Conservation (phyloP, 2,888 invertebrate genomes). For the Phortica okadai region DNA sequence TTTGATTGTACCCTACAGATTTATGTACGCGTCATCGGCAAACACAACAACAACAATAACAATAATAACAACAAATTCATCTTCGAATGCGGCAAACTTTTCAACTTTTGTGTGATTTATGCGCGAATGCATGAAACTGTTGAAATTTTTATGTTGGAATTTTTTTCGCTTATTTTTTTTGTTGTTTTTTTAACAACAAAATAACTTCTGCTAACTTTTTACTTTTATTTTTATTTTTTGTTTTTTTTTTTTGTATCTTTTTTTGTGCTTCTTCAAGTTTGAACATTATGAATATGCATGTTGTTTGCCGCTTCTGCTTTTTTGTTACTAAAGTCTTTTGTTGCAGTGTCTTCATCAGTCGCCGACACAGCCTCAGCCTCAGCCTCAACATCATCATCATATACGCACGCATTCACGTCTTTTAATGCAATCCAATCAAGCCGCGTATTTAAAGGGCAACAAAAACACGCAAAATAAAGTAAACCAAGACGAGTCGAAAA, state of each 20-base stretch:
- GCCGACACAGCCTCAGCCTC: not conserved
- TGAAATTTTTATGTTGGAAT: constrained; percentile 14
- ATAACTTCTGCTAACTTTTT: not conserved
- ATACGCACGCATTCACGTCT: constrained; percentile 15
- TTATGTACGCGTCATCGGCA: too few relatives aligned
- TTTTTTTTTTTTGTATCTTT: not conserved
- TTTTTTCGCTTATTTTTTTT: not conserved
- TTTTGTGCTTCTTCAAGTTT: not conserved
- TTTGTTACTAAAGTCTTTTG: constrained; percentile 5
- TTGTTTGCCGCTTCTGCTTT: not conserved
- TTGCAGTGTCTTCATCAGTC: not conserved
- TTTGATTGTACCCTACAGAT: too few relatives aligned
- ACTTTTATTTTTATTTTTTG: not conserved
- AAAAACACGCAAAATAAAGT: not conserved
- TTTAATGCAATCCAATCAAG: constrained; percentile 8
- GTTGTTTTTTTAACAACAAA: not conserved
- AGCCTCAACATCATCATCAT: not conserved
- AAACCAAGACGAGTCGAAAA: not conserved
- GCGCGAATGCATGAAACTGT: not conserved
- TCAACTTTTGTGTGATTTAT: not conserved
- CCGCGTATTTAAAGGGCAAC: not conserved
- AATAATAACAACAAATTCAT: not conserved
- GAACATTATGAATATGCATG: constrained; percentile 5
- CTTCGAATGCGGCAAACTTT: not conserved
- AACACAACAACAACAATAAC: not conserved